A percentile compares a stretch with the other conserved stretches of the same genome.
phyloP scores from a whole-genome alignment of 2,888 invertebrate species.

The Cheilosia vernalis region DNA sequence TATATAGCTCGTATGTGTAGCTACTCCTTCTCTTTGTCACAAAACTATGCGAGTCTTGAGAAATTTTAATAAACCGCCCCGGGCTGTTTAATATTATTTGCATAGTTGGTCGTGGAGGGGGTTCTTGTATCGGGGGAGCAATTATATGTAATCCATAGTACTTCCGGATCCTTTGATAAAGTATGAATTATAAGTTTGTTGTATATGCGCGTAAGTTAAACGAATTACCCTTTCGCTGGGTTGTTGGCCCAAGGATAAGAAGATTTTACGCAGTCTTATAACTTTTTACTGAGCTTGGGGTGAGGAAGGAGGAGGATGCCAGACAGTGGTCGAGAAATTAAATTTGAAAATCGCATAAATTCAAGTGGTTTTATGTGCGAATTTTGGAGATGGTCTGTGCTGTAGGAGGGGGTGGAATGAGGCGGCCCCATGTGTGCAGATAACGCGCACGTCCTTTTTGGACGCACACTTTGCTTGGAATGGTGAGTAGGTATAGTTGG shows the following conservation, averaged over 20 bases:
- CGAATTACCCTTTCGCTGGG: slow-evolving; percentile 33
- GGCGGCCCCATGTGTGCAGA: too few species aligned
- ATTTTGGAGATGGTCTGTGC: too few species aligned
- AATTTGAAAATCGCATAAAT: too few species aligned
- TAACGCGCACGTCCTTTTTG: too few species aligned
- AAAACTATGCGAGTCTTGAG: slow-evolving; percentile 57
- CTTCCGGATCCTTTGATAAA: neutral
- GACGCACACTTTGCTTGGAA: too few species aligned
- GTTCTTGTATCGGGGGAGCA: slow-evolving; percentile 50
- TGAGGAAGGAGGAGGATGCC: too few species aligned
- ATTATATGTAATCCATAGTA: slow-evolving; percentile 55
- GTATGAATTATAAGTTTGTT: neutral
- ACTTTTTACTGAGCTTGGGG: neutral
- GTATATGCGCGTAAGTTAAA: slow-evolving; percentile 21
- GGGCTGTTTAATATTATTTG: slow-evolving; percentile 20
- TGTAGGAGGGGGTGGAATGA: too few species aligned
- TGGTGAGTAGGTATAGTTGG: too few species aligned
- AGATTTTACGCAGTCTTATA: slow-evolving; percentile 7
- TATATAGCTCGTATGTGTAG: neutral
- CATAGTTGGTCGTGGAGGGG: neutral
- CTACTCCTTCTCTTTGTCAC: slow-evolving; percentile 11
- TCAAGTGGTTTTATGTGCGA: too few species aligned
- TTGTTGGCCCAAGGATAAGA: slow-evolving; percentile 41
- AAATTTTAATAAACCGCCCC: slow-evolving; percentile 70
- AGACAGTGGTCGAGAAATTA: too few species aligned